These are phyloP conservation scores for Wasmannia auropunctata DNA, from an alignment of 1,140 invertebrate species.

Conservation along the genomic window DNA sequence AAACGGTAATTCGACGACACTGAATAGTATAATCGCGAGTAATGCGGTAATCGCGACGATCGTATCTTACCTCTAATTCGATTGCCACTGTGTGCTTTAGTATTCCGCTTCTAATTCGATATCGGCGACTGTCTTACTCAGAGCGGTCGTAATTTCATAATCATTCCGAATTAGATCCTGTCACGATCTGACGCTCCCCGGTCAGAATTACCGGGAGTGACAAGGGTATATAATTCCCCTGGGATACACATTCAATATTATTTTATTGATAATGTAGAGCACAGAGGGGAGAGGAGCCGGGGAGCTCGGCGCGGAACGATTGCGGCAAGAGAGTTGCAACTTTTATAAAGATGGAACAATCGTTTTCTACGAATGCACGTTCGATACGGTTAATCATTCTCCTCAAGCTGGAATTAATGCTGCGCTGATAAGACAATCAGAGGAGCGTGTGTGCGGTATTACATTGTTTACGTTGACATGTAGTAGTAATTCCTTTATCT, in stretches of 20 bases:
- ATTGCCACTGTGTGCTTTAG: neutral
- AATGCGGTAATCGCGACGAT: constrained; percentile 3
- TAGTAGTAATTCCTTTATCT: constrained; percentile 41
- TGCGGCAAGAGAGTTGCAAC: neutral
- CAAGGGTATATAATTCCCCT: neutral
- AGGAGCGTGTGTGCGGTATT: neutral
- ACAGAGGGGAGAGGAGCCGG: neutral
- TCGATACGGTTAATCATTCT: constrained; percentile 23
- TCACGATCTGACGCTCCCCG: neutral
- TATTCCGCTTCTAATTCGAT: constrained; percentile 19
- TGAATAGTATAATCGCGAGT: constrained; percentile 34
- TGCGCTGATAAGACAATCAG: constrained; percentile 29
- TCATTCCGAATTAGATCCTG: neutral
- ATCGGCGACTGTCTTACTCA: constrained; percentile 29
- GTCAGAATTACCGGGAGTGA: neutral
- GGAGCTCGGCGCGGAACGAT: too few relatives aligned
- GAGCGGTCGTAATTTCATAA: constrained; percentile 10
- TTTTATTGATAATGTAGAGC: neutral
- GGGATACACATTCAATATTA: neutral
- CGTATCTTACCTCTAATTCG: neutral
- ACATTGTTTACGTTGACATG: constrained; percentile 31
- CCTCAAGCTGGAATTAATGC: neutral
- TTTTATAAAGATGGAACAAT: neutral
- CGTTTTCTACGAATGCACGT: neutral
- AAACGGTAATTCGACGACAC: constrained; percentile 4